Percentiles rank a stretch among this genome's conserved stretches.
Evolutionary conservation across 2,113 vertebrate species (phyloP).

Genomic region (Gambusia affinis): DNA sequence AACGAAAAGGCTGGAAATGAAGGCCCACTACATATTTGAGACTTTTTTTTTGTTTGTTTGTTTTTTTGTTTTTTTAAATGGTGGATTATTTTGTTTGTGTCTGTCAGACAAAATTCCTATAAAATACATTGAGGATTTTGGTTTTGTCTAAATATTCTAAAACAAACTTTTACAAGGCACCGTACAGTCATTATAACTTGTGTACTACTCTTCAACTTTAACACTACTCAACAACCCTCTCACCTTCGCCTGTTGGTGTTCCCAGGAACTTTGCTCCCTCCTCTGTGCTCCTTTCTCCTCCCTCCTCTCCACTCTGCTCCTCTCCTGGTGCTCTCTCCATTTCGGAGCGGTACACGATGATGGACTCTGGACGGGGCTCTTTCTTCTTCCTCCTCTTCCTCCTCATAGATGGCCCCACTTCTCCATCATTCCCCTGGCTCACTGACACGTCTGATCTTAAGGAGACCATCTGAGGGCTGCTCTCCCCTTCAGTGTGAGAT

Average conservation of each 20-base stretch:
- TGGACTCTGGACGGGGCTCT: constrained; percentile 91
- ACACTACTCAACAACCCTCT: constrained; percentile 16
- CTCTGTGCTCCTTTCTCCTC: constrained; percentile 82
- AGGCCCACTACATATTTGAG: no score
- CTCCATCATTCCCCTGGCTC: constrained; percentile 82
- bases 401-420: constrained; percentile 84
- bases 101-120: no score
- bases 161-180: no score
- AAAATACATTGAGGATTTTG: no score
- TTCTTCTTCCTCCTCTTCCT: constrained; percentile 88
- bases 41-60: no score
- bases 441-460: constrained; percentile 69
- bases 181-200: not conserved
- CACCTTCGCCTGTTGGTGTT: constrained; percentile 87
- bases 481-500: constrained; percentile 67
- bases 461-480: constrained; percentile 77
- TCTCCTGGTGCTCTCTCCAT: constrained; percentile 85
- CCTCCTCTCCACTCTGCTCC: constrained; percentile 83
- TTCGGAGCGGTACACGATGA: constrained; percentile 93
- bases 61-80: no score
- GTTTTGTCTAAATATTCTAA: no score
- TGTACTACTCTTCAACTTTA: not conserved
- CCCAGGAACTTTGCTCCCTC: constrained; percentile 92
- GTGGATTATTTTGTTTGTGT: no score
- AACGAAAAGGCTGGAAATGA: no score